A percentile compares a stretch with the other conserved stretches of the same genome.
phyloP scores from a whole-genome alignment of 2,113 vertebrate genomes.

The Perognathus longimembris region DNA sequence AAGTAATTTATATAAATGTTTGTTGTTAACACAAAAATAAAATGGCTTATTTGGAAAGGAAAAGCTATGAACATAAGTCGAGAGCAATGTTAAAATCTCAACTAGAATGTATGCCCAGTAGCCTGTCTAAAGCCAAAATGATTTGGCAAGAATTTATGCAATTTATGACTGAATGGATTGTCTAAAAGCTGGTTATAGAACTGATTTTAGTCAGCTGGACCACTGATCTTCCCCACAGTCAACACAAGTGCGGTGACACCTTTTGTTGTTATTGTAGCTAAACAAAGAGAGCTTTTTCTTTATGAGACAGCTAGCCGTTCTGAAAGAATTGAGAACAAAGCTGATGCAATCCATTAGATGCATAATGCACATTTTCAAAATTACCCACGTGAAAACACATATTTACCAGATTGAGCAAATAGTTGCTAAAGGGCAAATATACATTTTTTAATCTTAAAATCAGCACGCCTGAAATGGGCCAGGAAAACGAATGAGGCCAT shows the following conservation, averaged over 20 bases:
- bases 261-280: neutral
- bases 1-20: conserved; percentile 51
- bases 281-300: neutral
- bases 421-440: conserved; percentile 22
- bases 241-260: neutral
- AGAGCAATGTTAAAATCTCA: neutral
- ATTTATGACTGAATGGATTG: neutral
- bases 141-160: conserved; percentile 9
- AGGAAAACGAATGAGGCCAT: conserved; percentile 37
- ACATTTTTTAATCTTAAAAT: conserved; percentile 65
- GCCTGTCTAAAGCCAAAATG: conserved; percentile 52
- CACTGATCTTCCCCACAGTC: neutral
- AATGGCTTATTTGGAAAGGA: neutral
- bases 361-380: conserved; percentile 61
- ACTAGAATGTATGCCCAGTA: neutral
- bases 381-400: neutral
- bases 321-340: neutral
- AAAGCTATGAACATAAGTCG: neutral
- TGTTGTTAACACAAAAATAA: conserved; percentile 3
- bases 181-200: neutral
- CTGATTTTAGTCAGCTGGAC: neutral
- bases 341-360: neutral
- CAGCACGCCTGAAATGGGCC: conserved; percentile 50
- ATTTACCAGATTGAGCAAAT: conserved; percentile 61
- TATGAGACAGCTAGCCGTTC: neutral